A percentile compares a stretch with the other conserved stretches of the same genome.
phyloP scores from a whole-genome alignment of 2,888 invertebrate species.

The Willowsia nigromaculata region DNA sequence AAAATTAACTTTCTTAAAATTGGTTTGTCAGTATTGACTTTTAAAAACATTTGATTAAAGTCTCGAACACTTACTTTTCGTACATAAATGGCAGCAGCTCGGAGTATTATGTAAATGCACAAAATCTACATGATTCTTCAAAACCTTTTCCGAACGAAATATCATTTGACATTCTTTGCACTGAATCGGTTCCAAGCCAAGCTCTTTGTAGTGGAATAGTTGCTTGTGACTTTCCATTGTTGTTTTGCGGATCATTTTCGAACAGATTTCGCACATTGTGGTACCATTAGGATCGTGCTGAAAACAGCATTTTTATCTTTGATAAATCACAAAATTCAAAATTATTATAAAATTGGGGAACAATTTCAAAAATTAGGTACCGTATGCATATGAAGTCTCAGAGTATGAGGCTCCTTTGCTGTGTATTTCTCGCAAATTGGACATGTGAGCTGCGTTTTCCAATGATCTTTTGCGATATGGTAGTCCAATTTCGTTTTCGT shows the following conservation, averaged over 20 bases:
- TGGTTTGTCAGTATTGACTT: not conserved
- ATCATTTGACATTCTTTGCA: not conserved
- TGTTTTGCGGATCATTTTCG: not conserved
- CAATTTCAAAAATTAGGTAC: not conserved
- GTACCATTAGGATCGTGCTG: not conserved
- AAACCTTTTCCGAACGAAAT: not conserved
- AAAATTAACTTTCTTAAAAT: not conserved
- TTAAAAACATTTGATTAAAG: not conserved
- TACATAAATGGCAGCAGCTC: not conserved
- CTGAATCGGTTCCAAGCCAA: not conserved
- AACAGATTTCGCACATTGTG: not conserved
- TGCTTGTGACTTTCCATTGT: not conserved
- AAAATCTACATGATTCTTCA: not conserved
- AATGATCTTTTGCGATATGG: not conserved
- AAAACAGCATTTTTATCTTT: no score
- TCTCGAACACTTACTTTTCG: conserved; percentile 23
- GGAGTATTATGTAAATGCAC: not conserved
- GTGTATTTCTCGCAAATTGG: not conserved
- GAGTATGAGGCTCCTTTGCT: not conserved
- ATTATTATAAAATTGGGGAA: no score
- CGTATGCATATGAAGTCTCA: not conserved
- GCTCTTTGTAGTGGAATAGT: not conserved
- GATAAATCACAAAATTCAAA: no score
- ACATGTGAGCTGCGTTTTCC: not conserved
- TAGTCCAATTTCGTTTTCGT: not conserved